phyloP scores from a whole-genome alignment of 2,888 invertebrate species.

The Sinelater perroti region DNA sequence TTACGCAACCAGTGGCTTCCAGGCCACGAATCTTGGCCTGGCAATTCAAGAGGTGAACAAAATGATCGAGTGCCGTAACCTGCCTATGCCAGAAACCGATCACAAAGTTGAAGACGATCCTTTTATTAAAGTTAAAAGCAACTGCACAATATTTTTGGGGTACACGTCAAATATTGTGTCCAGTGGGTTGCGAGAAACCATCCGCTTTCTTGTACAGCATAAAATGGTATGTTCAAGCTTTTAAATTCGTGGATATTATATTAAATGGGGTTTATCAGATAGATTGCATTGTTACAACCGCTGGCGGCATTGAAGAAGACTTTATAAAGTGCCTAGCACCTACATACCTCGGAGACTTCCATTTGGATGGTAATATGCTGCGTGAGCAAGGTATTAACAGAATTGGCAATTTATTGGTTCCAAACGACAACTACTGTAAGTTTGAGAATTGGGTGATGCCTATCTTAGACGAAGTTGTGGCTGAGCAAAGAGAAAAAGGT shows the following conservation, averaged over 20 bases:
- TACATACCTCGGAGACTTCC: constrained; percentile 92
- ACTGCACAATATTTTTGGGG: constrained; percentile 96
- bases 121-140: constrained; percentile 65
- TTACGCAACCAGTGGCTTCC: constrained; percentile 90
- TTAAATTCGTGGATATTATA: background rate
- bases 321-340: constrained; percentile 97
- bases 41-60: constrained; percentile 91
- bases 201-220: constrained; percentile 86
- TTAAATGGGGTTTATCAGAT: constrained; percentile 64
- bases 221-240: constrained; percentile 67
- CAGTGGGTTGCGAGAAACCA: constrained; percentile 90
- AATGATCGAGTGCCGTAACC: constrained; percentile 83
- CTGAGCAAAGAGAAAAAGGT: constrained; percentile 81
- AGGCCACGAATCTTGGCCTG: constrained; percentile 93
- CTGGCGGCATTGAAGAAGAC: constrained; percentile 98
- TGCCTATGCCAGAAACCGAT: constrained; percentile 73
- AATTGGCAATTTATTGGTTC: constrained; percentile 91
- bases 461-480: constrained; percentile 86
- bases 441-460: constrained; percentile 99
- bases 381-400: constrained; percentile 87
- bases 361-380: constrained; percentile 79
- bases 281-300: constrained; percentile 96
- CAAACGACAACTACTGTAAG: constrained; percentile 97
- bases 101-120: constrained; percentile 78
- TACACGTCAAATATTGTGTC: constrained; percentile 98